phyloP scores from a whole-genome alignment of 1,140 invertebrate species.

The Drosophila watanabei region DNA sequence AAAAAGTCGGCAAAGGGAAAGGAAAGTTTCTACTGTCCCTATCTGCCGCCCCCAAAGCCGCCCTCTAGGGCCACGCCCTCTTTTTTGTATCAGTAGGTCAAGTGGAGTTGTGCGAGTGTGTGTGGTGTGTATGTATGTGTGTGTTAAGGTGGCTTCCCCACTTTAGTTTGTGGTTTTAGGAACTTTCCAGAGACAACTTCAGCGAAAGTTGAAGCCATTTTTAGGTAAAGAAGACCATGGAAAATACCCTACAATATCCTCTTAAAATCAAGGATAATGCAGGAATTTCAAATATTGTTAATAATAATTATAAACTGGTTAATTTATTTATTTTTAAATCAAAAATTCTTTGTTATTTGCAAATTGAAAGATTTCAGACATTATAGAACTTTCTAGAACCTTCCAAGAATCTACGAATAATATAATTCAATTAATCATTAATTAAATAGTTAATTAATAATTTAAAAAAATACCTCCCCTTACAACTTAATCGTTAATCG shows the following conservation, averaged over 20 bases:
- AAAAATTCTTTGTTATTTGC: neutral
- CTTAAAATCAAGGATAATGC: too few relatives aligned
- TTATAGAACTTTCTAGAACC: neutral
- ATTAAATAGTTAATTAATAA: neutral
- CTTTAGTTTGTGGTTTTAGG: conserved; percentile 1
- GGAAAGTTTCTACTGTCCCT: conserved; percentile 26
- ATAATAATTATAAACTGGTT: too few relatives aligned
- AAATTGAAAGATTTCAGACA: neutral
- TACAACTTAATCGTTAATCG: neutral
- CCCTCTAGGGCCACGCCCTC: conserved; percentile 16
- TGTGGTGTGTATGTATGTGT: neutral
- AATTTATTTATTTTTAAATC: neutral
- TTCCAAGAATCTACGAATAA: too few relatives aligned
- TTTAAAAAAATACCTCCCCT: too few relatives aligned
- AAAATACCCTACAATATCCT: neutral
- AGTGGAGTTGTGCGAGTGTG: conserved; percentile 8
- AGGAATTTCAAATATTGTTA: neutral
- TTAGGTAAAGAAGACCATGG: neutral
- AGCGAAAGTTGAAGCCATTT: conserved; percentile 1
- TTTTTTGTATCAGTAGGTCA: conserved; percentile 38
- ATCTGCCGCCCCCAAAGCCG: conserved; percentile 5
- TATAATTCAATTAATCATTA: neutral
- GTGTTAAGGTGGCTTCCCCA: neutral
- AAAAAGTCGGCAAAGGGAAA: conserved; percentile 13
- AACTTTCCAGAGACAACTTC: neutral